Evolutionary conservation across 2,113 vertebrate species (phyloP).

Genomic region (Festucalex cinctus): DNA sequence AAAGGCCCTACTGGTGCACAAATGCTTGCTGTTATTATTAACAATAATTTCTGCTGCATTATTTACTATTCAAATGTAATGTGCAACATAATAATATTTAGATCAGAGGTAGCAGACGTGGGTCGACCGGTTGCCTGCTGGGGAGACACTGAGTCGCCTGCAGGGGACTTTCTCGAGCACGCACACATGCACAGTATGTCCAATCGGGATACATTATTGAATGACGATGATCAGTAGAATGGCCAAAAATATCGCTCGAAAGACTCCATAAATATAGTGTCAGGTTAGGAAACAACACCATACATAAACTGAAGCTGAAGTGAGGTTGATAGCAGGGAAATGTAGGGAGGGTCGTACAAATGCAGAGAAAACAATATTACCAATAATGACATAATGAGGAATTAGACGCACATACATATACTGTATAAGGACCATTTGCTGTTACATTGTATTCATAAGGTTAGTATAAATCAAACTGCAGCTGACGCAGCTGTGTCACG

Average conservation of each 20-base stretch:
- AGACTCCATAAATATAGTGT: no score
- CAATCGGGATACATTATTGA: no score
- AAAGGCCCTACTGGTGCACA: not conserved
- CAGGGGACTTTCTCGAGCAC: not conserved
- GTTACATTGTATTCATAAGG: conserved; percentile 55
- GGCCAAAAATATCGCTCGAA: no score
- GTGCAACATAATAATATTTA: not conserved
- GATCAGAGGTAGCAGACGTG: not conserved
- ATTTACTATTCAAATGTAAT: not conserved
- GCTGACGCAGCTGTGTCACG: conserved; percentile 40
- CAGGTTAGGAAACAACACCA: no score
- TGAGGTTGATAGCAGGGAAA: no score
- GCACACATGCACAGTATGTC: not conserved
- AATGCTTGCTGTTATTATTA: not conserved
- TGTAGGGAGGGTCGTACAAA: no score
- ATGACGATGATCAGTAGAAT: no score
- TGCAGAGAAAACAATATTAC: not conserved
- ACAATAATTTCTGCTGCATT: not conserved
- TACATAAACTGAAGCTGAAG: no score
- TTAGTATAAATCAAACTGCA: conserved; percentile 30
- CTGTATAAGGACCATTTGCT: not conserved
- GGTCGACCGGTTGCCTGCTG: not conserved
- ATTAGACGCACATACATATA: not conserved
- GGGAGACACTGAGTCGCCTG: not conserved
- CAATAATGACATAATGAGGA: conserved; percentile 31